These are phyloP conservation scores for Catharus bicknelli DNA, from an alignment of 2,113 vertebrate species.

Conservation along the genomic window DNA sequence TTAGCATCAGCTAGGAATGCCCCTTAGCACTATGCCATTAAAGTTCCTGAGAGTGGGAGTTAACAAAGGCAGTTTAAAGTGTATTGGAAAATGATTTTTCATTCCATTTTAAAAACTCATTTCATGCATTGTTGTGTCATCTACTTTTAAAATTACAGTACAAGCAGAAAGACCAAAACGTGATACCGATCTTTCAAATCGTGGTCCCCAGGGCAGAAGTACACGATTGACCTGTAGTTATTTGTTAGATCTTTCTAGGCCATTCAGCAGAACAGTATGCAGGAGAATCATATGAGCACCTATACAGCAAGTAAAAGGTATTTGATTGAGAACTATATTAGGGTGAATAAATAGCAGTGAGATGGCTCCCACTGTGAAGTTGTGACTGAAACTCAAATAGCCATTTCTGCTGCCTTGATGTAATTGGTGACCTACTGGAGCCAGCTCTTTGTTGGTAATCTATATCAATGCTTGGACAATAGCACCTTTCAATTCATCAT, in stretches of 20 bases:
- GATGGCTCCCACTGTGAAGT: slow-evolving; percentile 29
- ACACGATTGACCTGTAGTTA: slow-evolving; percentile 43
- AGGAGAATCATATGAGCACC: slow-evolving; percentile 32
- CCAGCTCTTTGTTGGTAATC: slow-evolving; percentile 50
- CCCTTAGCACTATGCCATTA: slow-evolving; percentile 9
- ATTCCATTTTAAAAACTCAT: slow-evolving; percentile 64
- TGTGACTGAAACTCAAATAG: slow-evolving; percentile 52
- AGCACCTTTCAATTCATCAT: slow-evolving; percentile 32
- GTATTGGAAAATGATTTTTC: slow-evolving; percentile 51
- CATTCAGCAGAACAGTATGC: slow-evolving; percentile 36
- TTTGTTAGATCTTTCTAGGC: slow-evolving; percentile 42
- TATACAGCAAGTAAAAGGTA: slow-evolving; percentile 27
- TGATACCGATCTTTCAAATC: slow-evolving; percentile 30
- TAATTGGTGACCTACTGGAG: slow-evolving; percentile 59
- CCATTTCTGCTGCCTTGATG: slow-evolving; percentile 38
- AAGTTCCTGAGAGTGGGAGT: slow-evolving; percentile 30
- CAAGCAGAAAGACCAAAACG: slow-evolving; percentile 35
- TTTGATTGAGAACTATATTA: slow-evolving; percentile 69
- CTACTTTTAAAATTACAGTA: slow-evolving; percentile 56
- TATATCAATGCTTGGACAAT: neutral
- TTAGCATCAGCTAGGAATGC: slow-evolving; percentile 18
- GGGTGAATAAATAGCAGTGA: slow-evolving; percentile 60
- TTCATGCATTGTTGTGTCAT: slow-evolving; percentile 61
- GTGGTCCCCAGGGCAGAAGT: slow-evolving; percentile 10
- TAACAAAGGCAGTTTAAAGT: slow-evolving; percentile 57